Base-by-base conservation (phyloP, 92 coral and sea anemone genomes). In the Meandrina meandrites region DNA sequence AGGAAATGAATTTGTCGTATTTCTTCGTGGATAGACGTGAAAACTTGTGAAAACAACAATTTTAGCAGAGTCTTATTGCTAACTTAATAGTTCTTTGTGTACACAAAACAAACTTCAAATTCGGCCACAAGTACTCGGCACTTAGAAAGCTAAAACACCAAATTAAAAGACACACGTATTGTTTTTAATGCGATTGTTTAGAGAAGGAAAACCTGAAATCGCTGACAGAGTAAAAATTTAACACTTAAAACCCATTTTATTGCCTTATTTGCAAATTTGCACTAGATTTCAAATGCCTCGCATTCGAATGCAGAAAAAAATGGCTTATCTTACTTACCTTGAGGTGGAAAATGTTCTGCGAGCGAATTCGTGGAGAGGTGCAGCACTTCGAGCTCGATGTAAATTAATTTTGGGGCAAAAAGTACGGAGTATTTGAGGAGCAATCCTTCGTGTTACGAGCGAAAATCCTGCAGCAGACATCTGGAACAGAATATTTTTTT, bases 271-370 rank as follows among this genome's bases (percentile, higher is more conserved):
- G 31, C 68, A 60, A 30, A 66, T 8, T 18, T 28, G 34, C 2
- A 66, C 34, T 1, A 27, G 17, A 28, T 66, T 30, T 66, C 17
- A 30, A 28, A 66, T 10, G 28, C 16, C 71, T 27, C 71, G 31
- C 71, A 66, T 27, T 66, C 14, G 9, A 13, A 27, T 2, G 18
- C 17, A 66, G 17, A 66, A 27, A 27, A 27, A n/a, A n/a, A n/a
- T n/a, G n/a, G 16, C 22, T 0, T 32, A 10, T 0, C n/a, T 1
- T 8, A 27, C 71, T 66, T 4, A 66, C 71, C 71, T 66, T 66
- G 71, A 66, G 17, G 87, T 75, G 3, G 94, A 92, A 35, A 94
- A 86, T 90, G 88, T 87, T 79, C 94, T 83, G 31, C 86, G 90
- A 8, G 90, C 58, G 27, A 88, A 27, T 28, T 86, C 64, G 74